Conservation (phyloP, 2,888 invertebrate species). For the Drosophila lutescens region DNA sequence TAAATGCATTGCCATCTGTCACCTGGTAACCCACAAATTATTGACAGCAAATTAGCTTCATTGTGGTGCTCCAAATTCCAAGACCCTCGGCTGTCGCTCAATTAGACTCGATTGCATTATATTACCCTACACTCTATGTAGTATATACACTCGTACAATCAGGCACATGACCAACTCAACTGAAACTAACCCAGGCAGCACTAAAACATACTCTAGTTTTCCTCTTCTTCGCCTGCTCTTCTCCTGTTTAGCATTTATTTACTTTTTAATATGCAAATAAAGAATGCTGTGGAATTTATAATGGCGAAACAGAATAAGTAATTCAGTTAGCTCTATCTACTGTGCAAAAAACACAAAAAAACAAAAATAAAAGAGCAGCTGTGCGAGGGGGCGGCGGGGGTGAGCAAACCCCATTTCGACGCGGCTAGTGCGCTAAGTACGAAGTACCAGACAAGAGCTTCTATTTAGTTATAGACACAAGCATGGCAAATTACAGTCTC, state of each 20-base stretch:
- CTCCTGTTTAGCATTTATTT: slow-evolving; percentile 51
- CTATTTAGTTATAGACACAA: slow-evolving; percentile 67
- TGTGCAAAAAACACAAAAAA: slow-evolving; percentile 39
- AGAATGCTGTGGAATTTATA: slow-evolving; percentile 71
- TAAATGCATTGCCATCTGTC: slow-evolving; percentile 52
- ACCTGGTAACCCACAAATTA: slow-evolving; percentile 70
- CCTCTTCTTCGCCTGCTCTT: slow-evolving; percentile 4
- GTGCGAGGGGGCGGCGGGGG: slow-evolving; percentile 6
- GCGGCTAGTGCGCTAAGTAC: slow-evolving; percentile 60
- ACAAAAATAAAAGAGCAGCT: slow-evolving; percentile 36
- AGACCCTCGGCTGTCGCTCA: slow-evolving; percentile 44
- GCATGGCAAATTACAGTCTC: slow-evolving; percentile 40
- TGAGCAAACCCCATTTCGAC: slow-evolving; percentile 64
- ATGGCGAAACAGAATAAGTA: slow-evolving; percentile 54
- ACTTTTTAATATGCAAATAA: slow-evolving; percentile 74
- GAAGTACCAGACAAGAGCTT: slow-evolving; percentile 61
- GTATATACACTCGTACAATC: slow-evolving; percentile 6
- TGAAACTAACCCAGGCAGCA: slow-evolving; percentile 34
- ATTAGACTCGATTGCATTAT: slow-evolving; percentile 65
- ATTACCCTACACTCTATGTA: slow-evolving; percentile 7
- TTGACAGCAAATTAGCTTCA: slow-evolving; percentile 48
- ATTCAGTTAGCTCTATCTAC: slow-evolving; percentile 43
- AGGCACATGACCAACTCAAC: slow-evolving; percentile 43
- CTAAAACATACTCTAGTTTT: slow-evolving; percentile 46
- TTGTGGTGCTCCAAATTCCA: slow-evolving; percentile 58